Percentiles rank a stretch among this genome's conserved stretches.
phyloP scores from a whole-genome alignment of 2,797 vertebrate species.

The Hydrophis major region DNA sequence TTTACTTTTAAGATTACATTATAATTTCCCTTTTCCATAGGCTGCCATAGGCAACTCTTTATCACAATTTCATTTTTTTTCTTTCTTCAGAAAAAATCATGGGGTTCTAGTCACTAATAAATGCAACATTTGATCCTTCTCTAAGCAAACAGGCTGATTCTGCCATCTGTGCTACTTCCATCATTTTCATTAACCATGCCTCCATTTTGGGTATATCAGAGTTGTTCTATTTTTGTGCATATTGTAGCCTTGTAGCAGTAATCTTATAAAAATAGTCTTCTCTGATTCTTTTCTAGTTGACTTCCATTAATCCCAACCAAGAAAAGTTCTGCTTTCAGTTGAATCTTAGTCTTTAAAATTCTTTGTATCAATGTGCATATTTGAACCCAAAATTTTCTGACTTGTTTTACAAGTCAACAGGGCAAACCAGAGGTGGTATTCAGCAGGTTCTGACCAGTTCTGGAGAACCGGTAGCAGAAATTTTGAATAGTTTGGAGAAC shows the following conservation, averaged over 20 bases:
- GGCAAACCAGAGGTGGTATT: background rate
- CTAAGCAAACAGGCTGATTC: background rate
- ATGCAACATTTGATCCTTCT: background rate
- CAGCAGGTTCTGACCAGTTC: no score
- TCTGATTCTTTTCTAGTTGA: background rate
- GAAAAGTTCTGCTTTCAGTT: background rate
- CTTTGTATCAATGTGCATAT: background rate
- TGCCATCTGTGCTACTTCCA: background rate
- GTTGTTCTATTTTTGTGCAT: background rate
- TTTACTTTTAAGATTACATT: background rate
- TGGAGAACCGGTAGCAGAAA: no score
- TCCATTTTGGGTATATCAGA: background rate
- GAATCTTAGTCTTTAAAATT: background rate
- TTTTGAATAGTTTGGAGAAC: no score
- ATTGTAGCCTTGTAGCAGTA: background rate
- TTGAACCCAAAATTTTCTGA: background rate
- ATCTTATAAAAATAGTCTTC: background rate
- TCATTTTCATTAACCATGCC: background rate
- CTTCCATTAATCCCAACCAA: background rate
- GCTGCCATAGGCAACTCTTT: background rate
- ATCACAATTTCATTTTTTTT: background rate
- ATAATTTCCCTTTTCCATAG: background rate
- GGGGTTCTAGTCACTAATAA: background rate
- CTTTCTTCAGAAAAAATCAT: background rate
- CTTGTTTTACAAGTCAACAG: background rate